Conservation (phyloP, 2,113 vertebrate genomes). For the Desmodus rotundus region DNA sequence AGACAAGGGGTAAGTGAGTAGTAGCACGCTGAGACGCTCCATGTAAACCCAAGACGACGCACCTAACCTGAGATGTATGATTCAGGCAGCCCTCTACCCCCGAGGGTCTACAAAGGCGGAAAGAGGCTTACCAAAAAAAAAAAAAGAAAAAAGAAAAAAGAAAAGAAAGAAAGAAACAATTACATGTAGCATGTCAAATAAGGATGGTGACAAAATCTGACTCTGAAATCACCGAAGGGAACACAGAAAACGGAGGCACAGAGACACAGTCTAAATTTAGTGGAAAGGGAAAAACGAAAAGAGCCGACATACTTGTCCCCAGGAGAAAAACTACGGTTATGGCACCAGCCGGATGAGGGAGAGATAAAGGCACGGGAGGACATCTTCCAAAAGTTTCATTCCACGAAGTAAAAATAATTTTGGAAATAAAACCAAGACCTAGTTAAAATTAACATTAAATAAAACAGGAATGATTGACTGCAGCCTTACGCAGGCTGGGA, state of each 20-base stretch:
- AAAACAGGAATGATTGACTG: not conserved
- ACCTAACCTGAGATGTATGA: not conserved
- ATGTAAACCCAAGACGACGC: fast-evolving
- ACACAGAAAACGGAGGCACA: not conserved
- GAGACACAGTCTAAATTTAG: not conserved
- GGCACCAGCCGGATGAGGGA: not conserved
- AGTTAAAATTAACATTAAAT: not conserved
- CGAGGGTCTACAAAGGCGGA: not conserved
- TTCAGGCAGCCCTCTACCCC: not conserved
- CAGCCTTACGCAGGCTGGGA: not conserved
- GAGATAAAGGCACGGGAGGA: not conserved
- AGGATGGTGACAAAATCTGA: not conserved
- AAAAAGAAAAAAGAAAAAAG: not conserved
- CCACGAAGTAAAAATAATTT: not conserved
- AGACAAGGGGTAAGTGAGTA: no score
- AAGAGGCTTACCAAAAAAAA: not conserved
- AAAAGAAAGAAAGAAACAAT: not conserved
- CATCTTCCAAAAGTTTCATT: not conserved
- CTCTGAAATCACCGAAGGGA: not conserved
- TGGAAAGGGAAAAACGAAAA: not conserved
- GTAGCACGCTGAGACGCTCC: not conserved
- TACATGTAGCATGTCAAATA: not conserved
- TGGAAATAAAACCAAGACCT: not conserved
- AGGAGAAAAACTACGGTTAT: not conserved
- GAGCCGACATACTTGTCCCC: not conserved